phyloP scores from a whole-genome alignment of 2,888 invertebrate genomes.

The Fissipunctia ypsillon region DNA sequence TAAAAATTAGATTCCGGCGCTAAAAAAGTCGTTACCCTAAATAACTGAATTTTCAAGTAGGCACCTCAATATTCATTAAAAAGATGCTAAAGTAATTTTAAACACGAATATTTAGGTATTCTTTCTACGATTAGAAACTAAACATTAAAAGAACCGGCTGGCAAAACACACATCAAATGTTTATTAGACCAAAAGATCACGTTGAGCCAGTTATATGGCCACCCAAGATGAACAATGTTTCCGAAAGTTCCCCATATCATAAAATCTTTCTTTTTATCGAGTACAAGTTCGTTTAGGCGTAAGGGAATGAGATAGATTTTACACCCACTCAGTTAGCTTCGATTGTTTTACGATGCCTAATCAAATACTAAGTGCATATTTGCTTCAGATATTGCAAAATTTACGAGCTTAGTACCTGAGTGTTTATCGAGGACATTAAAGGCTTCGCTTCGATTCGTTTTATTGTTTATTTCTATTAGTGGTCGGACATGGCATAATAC shows the following conservation, averaged over 20 bases:
- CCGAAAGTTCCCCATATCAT: constrained; percentile 85
- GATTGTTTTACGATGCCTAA: constrained; percentile 78
- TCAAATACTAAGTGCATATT: constrained; percentile 77
- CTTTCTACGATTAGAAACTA: constrained; percentile 82
- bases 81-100: constrained; percentile 60
- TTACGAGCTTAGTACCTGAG: constrained; percentile 65
- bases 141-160: constrained; percentile 79
- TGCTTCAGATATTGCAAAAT: constrained; percentile 77
- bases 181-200: constrained; percentile 85
- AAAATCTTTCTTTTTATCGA: constrained; percentile 89
- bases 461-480: constrained; percentile 61
- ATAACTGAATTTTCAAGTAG: constrained; percentile 50
- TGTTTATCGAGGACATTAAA: constrained; percentile 71
- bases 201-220: constrained; percentile 80
- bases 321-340: constrained; percentile 83
- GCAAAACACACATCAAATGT: constrained; percentile 82
- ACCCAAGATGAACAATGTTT: constrained; percentile 89
- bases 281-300: constrained; percentile 77
- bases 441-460: constrained; percentile 61
- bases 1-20: constrained; percentile 43
- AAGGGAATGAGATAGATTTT: constrained; percentile 84
- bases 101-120: constrained; percentile 73
- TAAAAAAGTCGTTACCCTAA: constrained; percentile 42
- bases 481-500: constrained; percentile 31
- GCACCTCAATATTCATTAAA: constrained; percentile 57